Conservation (phyloP, 2,888 invertebrate genomes). For the Patella ulyssiponensis region DNA sequence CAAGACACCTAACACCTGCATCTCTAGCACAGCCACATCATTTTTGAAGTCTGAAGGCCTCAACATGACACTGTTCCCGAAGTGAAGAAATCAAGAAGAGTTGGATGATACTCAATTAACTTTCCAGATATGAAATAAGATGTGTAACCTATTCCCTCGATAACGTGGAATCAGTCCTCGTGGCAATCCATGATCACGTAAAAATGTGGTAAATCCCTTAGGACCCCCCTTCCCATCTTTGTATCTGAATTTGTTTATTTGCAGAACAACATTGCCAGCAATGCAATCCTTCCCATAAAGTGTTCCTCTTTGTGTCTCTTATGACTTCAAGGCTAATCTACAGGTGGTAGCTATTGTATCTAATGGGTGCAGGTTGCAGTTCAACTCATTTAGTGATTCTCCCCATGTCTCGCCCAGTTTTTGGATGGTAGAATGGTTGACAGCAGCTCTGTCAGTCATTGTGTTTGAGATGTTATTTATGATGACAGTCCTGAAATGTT, state of each 20-base stretch:
- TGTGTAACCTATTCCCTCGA: conserved; percentile 36
- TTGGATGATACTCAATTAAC: conserved; percentile 18
- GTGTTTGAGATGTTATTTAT: conserved; percentile 32
- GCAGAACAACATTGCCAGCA: conserved; percentile 37
- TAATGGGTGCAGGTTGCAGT: conserved; percentile 36
- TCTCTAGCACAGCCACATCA: conserved; percentile 19
- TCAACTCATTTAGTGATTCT: conserved; percentile 26
- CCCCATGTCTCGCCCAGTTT: conserved; percentile 23
- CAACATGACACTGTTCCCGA: conserved; percentile 30
- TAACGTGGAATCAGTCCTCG: conserved; percentile 35
- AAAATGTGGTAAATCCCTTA: conserved; percentile 32
- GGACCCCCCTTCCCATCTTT: conserved; percentile 43
- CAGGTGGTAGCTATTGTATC: conserved; percentile 29
- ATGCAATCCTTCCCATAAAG: conserved; percentile 36
- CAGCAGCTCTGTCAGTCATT: conserved; percentile 35
- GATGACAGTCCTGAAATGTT: conserved; percentile 13
- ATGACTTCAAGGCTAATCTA: conserved; percentile 23
- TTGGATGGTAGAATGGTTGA: conserved; percentile 28
- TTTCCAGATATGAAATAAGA: conserved; percentile 38
- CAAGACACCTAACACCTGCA: conserved; percentile 34
- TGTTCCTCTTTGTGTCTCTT: conserved; percentile 23
- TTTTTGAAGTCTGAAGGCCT: conserved; percentile 28
- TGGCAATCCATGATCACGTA: conserved; percentile 26
- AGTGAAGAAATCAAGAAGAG: conserved; percentile 22
- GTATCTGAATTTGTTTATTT: conserved; percentile 37